Evolutionary conservation across 2,113 vertebrate genomes (phyloP).

Genomic region (Choloepus hoffmanni): DNA sequence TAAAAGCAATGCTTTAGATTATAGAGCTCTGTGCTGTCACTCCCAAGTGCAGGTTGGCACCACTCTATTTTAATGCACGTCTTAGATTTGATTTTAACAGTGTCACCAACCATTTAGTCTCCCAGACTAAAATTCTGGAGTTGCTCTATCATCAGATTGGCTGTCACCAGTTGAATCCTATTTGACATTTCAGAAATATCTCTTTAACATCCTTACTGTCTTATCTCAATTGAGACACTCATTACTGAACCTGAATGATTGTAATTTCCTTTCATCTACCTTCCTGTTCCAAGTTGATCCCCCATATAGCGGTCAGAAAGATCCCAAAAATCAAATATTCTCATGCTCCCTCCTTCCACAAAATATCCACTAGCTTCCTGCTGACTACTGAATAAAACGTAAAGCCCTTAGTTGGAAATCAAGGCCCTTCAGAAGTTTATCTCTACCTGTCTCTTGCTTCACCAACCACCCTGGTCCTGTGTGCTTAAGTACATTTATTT

Average conservation of each 20-base stretch:
- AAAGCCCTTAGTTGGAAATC: not conserved
- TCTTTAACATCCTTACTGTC: not conserved
- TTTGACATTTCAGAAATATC: not conserved
- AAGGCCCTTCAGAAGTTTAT: not conserved
- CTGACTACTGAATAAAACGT: not conserved
- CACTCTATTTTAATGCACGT: not conserved
- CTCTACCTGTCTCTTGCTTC: not conserved
- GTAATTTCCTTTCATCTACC: conserved; percentile 44
- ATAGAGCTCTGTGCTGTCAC: not conserved
- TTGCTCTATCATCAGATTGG: not conserved
- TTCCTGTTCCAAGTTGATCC: conserved; percentile 30
- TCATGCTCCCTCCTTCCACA: not conserved
- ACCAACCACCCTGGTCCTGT: not conserved
- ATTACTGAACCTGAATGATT: conserved; percentile 23
- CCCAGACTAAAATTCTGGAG: not conserved
- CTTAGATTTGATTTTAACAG: not conserved
- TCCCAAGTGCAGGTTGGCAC: not conserved
- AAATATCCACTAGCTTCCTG: not conserved
- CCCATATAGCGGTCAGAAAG: not conserved
- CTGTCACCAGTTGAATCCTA: not conserved
- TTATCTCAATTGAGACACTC: not conserved
- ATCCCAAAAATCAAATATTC: not conserved
- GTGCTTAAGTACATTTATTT: not conserved
- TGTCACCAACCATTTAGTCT: not conserved
- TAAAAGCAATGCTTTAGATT: not conserved